A percentile compares a stretch with the other conserved stretches of the same genome.
Conservation (phyloP, 2,797 vertebrate species). For the Cynopterus sphinx region DNA sequence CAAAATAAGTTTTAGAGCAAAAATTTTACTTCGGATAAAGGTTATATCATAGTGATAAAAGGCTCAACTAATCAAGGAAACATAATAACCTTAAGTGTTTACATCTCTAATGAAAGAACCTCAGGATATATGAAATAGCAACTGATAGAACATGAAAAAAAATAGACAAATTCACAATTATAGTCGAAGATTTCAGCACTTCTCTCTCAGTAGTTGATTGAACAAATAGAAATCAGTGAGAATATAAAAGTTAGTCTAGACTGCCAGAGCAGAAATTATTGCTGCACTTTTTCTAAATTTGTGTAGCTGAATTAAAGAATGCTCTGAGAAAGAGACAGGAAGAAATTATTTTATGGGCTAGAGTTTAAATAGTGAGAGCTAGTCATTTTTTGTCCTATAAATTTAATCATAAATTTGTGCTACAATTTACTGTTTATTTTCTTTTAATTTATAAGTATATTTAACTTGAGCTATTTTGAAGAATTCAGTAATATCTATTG, state of each 20-base stretch:
- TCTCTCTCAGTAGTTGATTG: background rate
- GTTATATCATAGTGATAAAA: background rate
- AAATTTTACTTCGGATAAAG: background rate
- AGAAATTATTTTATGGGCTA: background rate
- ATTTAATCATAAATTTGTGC: background rate
- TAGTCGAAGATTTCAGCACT: background rate
- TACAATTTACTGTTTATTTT: background rate
- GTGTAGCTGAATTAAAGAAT: background rate
- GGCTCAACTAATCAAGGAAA: background rate
- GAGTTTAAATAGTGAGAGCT: background rate
- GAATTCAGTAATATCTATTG: background rate
- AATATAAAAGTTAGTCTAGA: constrained; percentile 11
- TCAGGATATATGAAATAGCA: background rate
- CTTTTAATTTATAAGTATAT: background rate
- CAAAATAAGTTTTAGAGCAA: background rate
- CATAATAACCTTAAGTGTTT: background rate
- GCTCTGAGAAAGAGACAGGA: background rate
- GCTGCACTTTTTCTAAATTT: background rate
- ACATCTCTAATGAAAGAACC: background rate
- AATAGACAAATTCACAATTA: background rate
- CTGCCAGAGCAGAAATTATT: background rate
- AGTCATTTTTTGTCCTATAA: background rate
- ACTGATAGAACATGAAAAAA: background rate
- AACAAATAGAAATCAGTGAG: background rate
- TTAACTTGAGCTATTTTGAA: background rate